Base-by-base conservation (phyloP, 2,888 invertebrate species). In the Trichogramma evanescens region DNA sequence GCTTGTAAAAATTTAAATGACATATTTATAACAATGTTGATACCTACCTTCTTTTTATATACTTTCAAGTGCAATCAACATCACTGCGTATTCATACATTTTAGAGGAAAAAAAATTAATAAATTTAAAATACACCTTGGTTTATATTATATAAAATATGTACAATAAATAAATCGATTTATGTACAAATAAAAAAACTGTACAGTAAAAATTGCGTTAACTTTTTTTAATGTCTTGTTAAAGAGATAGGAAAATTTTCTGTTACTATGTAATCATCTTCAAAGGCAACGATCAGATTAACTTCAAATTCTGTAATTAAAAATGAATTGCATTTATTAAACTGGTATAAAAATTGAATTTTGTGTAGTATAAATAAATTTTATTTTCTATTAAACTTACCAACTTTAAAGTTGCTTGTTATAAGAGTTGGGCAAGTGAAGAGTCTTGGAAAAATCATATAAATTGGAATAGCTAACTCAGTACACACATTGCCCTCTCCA, bases 391-490 rank as follows among this genome's bases (percentile, higher is more conserved):
- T 38, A 52, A 52, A 38, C 82, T 80, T 79, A 93, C 95, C 95
- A 66, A 97, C 91, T 86, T 95, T 96, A 76, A 97, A 97, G 80
- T 93, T 91, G 70, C 88, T 87, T 2, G 95, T 93, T 63, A 88
- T 83, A 63, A 95, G 83, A 50, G 95, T 93, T 48, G 96, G 95
- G 76, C 96, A 96, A 2, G 96, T 93, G 80, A 97, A 98, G 54
- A 97, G 83, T 54, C 97, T 82, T 56, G 97, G 97, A 78, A 97
- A 90, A 73, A 96, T 87, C 95, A 97, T 95, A 80, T 92, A 87
- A 73, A 97, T 91, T 42, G 96, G 95, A 72, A 98, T 86, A 66
- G 88, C 84, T 52, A 95, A 80, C 65, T 88, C 87, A 62, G 89
- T 85, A 56, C 86, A 83, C 56, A 94, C 87, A 80, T 96, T 93